These are phyloP conservation scores for Crocidura indochinensis DNA, from an alignment of 2,797 vertebrate genomes.

Conservation along the genomic window DNA sequence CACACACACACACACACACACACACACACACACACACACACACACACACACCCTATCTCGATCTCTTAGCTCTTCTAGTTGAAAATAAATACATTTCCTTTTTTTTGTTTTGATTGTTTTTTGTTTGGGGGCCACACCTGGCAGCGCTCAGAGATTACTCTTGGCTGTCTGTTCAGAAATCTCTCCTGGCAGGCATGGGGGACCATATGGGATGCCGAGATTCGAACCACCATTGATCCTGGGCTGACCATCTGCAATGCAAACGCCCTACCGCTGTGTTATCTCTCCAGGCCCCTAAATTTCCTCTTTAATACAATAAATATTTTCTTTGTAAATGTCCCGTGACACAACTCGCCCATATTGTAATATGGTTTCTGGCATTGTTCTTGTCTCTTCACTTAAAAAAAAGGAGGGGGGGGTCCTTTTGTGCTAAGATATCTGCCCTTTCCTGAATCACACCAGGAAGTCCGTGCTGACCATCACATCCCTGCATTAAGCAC, in stretches of 20 bases:
- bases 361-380: not conserved
- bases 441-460: not conserved
- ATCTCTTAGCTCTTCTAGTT: not conserved
- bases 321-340: slow-evolving; percentile 23
- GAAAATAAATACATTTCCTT: slow-evolving; percentile 26
- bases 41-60: too few relatives aligned
- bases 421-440: not conserved
- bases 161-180: too few relatives aligned
- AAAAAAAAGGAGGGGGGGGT: not conserved
- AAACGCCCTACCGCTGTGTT: not conserved
- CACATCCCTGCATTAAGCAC: not conserved
- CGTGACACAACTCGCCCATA: not conserved
- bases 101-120: not conserved
- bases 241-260: too few relatives aligned
- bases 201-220: too few relatives aligned
- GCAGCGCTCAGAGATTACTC: too few relatives aligned
- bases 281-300: not conserved
- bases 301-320: not conserved
- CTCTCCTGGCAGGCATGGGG: too few relatives aligned
- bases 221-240: too few relatives aligned
- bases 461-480: not conserved
- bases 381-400: slow-evolving; percentile 9
- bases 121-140: too few relatives aligned
- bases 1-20: too few relatives aligned
- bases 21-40: too few relatives aligned